These are phyloP conservation scores for Danio albolineatus DNA, from an alignment of 2,797 vertebrate genomes.

Conservation along the genomic window DNA sequence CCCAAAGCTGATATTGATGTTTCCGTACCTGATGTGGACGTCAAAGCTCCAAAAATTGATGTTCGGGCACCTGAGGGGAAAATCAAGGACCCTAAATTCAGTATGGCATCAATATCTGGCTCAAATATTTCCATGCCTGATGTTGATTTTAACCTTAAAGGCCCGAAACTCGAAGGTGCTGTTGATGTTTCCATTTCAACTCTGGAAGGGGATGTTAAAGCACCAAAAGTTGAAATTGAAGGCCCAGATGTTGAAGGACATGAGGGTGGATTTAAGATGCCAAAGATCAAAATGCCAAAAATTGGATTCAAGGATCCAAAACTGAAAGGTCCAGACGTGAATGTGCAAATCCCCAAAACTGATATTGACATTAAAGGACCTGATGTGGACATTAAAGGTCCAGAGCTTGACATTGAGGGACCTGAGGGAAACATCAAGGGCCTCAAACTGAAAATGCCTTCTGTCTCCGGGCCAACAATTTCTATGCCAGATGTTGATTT, in stretches of 20 bases:
- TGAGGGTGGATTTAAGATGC: slow-evolving; percentile 47
- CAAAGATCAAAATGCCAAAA: slow-evolving; percentile 59
- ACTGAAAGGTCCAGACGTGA: slow-evolving; percentile 36
- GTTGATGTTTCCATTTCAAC: slow-evolving; percentile 55
- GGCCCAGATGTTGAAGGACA: slow-evolving; percentile 35
- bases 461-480: too few species aligned
- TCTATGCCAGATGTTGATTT: too few species aligned
- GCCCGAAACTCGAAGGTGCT: slow-evolving; percentile 57
- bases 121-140: slow-evolving; percentile 50
- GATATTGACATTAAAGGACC: slow-evolving; percentile 35
- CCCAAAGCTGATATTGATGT: slow-evolving; percentile 39
- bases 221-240: slow-evolving; percentile 32
- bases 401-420: background rate
- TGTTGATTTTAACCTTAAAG: slow-evolving; percentile 56
- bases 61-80: slow-evolving; percentile 41
- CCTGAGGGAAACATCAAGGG: background rate
- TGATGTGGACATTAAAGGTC: slow-evolving; percentile 5
- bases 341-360: slow-evolving; percentile 35
- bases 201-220: slow-evolving; percentile 46
- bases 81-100: slow-evolving; percentile 45
- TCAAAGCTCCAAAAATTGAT: slow-evolving; percentile 24
- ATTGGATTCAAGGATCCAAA: slow-evolving; percentile 67
- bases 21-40: background rate
- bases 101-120: slow-evolving; percentile 38
- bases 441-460: too few species aligned